Base-by-base conservation (phyloP, 2,888 invertebrate genomes). In the Pammene fasciana region DNA sequence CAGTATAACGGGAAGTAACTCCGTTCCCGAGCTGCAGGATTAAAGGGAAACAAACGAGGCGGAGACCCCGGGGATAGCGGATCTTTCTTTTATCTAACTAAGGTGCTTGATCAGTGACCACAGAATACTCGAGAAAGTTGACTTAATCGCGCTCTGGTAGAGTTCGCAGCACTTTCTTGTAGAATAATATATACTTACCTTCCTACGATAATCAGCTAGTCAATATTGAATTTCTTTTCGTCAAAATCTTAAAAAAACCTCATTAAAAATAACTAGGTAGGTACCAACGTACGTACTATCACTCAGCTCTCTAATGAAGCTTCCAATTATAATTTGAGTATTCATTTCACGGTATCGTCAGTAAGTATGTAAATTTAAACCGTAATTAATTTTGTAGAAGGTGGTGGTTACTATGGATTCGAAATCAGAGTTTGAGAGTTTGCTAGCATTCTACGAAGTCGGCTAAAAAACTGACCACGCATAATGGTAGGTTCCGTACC, bases 281-380 rank as follows among this genome's bases (percentile, higher is more conserved):
- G 1, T 6, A 16, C 14, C 13, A 16, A 34, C n/a, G n/a, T n/a
- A n/a, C n/a, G n/a, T n/a, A n/a, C n/a, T n/a, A n/a, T n/a, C n/a
- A n/a, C 14, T 48, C 38, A 36, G 11, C 61, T 36, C 16, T 11
- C 7, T 61, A 50, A 61, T 41, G 38, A 50, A 7, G 16, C 34
- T 36, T 62, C 50, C 38, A 62, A 48, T 62, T 50, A 62, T 62
- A 62, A 62, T 50, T 11, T 5, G 13, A 36, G 60, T 48, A 48
- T 48, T 61, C 46, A 48, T 36, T 38, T 46, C 11, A 14, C 48
- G 13, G 14, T 36, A 16, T 14, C 36, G 13, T 14, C 34, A 16
- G 34, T 34, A 11, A 11, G 16, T 56, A n/a, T n/a, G n/a, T n/a
- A n/a, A n/a, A n/a, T n/a, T n/a, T n/a, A n/a, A n/a, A n/a, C n/a